Percentiles rank a stretch among this genome's conserved stretches.
Conservation (phyloP, 37 sponge, comb jelly and placozoan species). For the Aplysina aerophoba region DNA sequence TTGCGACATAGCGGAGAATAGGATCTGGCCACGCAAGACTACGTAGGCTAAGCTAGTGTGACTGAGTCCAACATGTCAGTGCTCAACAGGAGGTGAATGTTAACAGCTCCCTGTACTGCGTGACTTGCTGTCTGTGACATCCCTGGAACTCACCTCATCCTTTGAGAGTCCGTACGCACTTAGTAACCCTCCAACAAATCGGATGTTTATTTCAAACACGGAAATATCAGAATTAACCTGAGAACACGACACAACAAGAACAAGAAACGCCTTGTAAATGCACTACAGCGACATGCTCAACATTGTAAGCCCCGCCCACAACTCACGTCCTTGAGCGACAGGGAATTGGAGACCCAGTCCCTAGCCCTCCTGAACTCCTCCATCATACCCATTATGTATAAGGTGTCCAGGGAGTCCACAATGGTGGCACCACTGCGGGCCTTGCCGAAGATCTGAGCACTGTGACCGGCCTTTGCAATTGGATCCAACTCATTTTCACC, state of each 20-base stretch:
- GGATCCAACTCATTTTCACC: constrained; percentile 92
- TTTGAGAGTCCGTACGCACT: constrained; percentile 80
- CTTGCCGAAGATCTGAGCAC: constrained; percentile 81
- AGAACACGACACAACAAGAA: neutral
- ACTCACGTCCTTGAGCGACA: constrained; percentile 67
- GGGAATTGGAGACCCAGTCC: constrained; percentile 71
- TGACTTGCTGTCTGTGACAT: neutral
- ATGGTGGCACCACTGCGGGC: constrained; percentile 77
- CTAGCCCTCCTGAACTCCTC: constrained; percentile 79
- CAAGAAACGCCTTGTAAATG: no score
- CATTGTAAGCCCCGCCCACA: neutral
- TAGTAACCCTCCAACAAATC: constrained; percentile 85
- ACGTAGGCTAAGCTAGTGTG: no score
- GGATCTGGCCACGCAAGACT: no score
- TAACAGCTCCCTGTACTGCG: neutral
- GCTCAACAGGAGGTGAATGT: no score
- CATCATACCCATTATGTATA: constrained; percentile 79
- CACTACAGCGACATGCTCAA: no score
- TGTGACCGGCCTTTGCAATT: constrained; percentile 65
- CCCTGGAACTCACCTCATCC: constrained; percentile 72
- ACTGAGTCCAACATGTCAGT: neutral
- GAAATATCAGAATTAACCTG: constrained; percentile 77
- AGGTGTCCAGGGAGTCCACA: constrained; percentile 89
- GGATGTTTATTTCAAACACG: constrained; percentile 88
- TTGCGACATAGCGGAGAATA: no score